Evolutionary conservation across 1,140 invertebrate genomes (phyloP).

Genomic region (Aplysia californica): DNA sequence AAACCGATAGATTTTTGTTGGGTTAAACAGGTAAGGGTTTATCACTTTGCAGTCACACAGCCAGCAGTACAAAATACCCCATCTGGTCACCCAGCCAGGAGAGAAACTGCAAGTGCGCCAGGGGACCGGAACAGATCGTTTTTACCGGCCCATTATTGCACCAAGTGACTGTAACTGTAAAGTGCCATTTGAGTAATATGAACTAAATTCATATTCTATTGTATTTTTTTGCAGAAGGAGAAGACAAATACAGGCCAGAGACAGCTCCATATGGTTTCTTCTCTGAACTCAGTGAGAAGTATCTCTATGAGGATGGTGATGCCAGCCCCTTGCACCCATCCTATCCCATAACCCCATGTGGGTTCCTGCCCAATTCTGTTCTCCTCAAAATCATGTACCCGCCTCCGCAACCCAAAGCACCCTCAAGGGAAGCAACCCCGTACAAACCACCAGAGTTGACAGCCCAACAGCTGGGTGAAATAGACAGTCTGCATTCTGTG

Average conservation of each 20-base stretch:
- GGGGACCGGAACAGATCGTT: no score
- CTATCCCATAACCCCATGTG: conserved; percentile 22
- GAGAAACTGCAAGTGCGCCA: no score
- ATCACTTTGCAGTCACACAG: no score
- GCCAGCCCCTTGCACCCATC: not conserved
- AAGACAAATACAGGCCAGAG: conserved; percentile 45
- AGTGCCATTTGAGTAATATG: no score
- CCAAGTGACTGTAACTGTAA: no score
- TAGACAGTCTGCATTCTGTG: conserved; percentile 30
- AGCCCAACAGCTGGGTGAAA: conserved; percentile 46
- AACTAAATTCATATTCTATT: no score
- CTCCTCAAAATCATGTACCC: conserved; percentile 54
- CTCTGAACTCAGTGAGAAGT: conserved; percentile 40
- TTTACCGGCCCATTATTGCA: no score
- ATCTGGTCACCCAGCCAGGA: no score
- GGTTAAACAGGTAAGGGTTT: no score
- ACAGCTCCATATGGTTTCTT: conserved; percentile 58
- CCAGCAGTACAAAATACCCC: no score
- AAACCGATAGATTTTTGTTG: no score
- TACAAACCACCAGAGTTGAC: conserved; percentile 52
- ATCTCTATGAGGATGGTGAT: not conserved
- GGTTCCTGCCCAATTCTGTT: conserved; percentile 24
- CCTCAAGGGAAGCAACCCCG: conserved; percentile 31
- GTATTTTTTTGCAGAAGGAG: conserved; percentile 1
- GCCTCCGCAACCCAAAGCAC: conserved; percentile 29